phyloP scores from a whole-genome alignment of 2,888 invertebrate genomes.

The Cataglyphis cursor region DNA sequence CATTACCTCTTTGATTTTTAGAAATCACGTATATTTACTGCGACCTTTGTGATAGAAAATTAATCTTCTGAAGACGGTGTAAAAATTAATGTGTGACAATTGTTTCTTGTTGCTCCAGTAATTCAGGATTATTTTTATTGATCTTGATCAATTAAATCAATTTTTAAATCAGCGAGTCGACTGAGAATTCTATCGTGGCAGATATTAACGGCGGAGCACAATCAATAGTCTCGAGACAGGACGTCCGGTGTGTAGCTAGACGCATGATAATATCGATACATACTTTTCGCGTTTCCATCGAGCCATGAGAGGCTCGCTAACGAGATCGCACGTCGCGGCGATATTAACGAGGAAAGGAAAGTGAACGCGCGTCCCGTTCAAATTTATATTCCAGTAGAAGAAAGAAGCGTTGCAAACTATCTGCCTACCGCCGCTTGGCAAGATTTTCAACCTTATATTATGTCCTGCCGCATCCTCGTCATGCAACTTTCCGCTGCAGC shows the following conservation, averaged over 20 bases:
- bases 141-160: neutral
- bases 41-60: slow-evolving; percentile 1
- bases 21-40: slow-evolving; percentile 13
- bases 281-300: slow-evolving; percentile 47
- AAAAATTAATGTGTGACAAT: neutral
- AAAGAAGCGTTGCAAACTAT: slow-evolving; percentile 51
- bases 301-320: slow-evolving; percentile 59
- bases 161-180: neutral
- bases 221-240: slow-evolving; percentile 19
- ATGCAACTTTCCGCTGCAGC: slow-evolving; percentile 9
- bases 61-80: neutral
- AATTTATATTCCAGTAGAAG: slow-evolving; percentile 63
- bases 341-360: slow-evolving; percentile 76
- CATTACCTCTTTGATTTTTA: neutral
- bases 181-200: neutral
- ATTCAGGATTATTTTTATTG: neutral
- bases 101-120: neutral
- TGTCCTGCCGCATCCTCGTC: slow-evolving; percentile 13
- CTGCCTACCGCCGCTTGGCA: neutral
- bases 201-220: neutral
- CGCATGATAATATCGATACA: slow-evolving; percentile 55
- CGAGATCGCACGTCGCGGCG: slow-evolving; percentile 59
- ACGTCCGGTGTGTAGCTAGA: slow-evolving; percentile 29
- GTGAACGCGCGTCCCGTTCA: slow-evolving; percentile 56
- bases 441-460: slow-evolving; percentile 40